Percentiles rank a stretch among this genome's conserved stretches.
These are phyloP conservation scores for Enteromius thamalakanensis DNA, from an alignment of 2,797 vertebrate genomes.

Conservation along the genomic window DNA sequence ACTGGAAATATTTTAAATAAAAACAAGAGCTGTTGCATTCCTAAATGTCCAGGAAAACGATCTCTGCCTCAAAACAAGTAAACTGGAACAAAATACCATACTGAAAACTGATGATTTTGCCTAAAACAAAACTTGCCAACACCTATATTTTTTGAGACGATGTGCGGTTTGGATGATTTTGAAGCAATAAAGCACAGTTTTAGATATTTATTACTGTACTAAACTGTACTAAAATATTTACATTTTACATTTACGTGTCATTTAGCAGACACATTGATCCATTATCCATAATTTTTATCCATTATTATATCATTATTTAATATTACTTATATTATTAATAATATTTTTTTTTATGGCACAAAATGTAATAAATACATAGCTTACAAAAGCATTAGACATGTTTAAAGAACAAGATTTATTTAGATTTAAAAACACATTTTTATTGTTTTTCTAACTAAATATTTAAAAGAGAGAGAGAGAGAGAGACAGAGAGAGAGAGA, in stretches of 20 bases:
- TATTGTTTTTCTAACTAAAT: background rate
- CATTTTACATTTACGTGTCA: too few relatives aligned
- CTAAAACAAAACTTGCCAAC: background rate
- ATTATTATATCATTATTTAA: too few relatives aligned
- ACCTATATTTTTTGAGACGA: background rate
- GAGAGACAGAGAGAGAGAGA: too few relatives aligned
- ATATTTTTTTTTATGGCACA: background rate
- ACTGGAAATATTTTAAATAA: constrained; percentile 32
- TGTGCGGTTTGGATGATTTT: background rate
- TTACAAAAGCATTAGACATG: background rate
- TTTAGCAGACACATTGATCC: too few relatives aligned
- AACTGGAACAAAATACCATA: constrained; percentile 5
- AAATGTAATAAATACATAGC: background rate
- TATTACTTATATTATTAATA: too few relatives aligned
- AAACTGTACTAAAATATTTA: background rate
- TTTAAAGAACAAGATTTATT: background rate
- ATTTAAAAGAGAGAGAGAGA: too few relatives aligned
- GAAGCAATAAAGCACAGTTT: background rate
- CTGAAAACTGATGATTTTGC: background rate
- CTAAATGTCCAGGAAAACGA: constrained; percentile 16
- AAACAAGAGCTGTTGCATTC: constrained; percentile 32
- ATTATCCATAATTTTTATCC: too few relatives aligned
- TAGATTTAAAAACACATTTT: background rate
- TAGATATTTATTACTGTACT: background rate
- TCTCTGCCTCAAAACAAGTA: background rate